These are phyloP conservation scores for Callospermophilus lateralis DNA, from an alignment of 2,113 vertebrate genomes.

Conservation along the genomic window DNA sequence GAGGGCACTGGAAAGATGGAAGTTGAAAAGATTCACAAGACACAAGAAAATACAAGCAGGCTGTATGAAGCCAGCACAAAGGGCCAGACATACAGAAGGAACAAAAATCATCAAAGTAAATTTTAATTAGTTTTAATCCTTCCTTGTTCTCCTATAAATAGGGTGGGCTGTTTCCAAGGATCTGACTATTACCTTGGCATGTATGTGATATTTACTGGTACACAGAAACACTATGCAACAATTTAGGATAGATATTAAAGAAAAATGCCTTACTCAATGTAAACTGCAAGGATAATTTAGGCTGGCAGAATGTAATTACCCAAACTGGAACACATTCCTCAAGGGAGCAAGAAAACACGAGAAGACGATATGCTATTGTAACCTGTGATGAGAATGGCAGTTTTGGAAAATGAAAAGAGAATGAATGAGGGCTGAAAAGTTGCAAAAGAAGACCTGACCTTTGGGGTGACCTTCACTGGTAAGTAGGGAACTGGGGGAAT, in stretches of 20 bases:
- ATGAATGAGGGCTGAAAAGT: conserved; percentile 44
- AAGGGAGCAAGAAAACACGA: conserved; percentile 64
- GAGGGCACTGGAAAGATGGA: neutral
- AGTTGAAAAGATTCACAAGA: conserved; percentile 34
- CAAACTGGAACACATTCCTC: conserved; percentile 77
- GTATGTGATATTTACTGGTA: conserved; percentile 62
- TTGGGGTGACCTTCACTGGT: conserved; percentile 2
- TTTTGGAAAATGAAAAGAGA: conserved; percentile 64
- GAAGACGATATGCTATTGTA: neutral
- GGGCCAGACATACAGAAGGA: conserved; percentile 42
- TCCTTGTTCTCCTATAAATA: conserved; percentile 73
- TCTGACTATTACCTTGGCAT: conserved; percentile 77
- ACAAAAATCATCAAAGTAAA: conserved; percentile 69
- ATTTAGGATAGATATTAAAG: conserved; percentile 82
- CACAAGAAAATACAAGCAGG: conserved; percentile 22
- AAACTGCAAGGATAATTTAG: conserved; percentile 72
- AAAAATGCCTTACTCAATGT: conserved; percentile 73
- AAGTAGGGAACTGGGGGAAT: neutral
- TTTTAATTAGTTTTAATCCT: conserved; percentile 82
- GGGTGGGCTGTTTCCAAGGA: conserved; percentile 68
- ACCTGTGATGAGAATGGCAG: conserved; percentile 57
- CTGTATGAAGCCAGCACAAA: conserved; percentile 36
- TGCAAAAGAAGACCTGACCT: neutral
- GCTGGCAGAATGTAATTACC: conserved; percentile 78
- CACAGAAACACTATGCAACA: conserved; percentile 71